Evolutionary conservation across 1,140 invertebrate genomes (phyloP).

Genomic region (Bacillus rossius): DNA sequence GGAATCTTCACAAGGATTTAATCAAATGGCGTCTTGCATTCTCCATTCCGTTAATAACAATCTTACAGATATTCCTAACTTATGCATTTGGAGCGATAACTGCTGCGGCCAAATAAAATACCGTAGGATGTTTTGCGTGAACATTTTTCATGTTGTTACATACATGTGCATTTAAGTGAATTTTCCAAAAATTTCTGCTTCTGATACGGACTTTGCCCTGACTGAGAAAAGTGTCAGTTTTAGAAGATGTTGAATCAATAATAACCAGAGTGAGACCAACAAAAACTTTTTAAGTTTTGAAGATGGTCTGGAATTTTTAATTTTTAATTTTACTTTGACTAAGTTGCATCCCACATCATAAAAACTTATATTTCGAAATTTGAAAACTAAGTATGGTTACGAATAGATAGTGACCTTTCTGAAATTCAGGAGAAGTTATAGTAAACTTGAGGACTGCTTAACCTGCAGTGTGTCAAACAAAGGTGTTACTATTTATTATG

Average conservation of each 20-base stretch:
- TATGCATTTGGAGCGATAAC: conserved; percentile 23
- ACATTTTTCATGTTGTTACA: conserved; percentile 15
- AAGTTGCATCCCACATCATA: too few species aligned
- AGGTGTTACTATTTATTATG: too few species aligned
- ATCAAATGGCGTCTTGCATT: too few species aligned
- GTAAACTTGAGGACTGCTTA: too few species aligned
- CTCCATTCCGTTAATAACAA: neutral
- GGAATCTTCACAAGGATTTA: too few species aligned
- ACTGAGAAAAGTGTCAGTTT: conserved; percentile 10
- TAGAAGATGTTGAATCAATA: conserved; percentile 8
- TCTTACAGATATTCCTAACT: conserved; percentile 2
- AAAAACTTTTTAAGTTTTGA: neutral
- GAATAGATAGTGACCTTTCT: too few species aligned
- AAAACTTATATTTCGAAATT: too few species aligned
- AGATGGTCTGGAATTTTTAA: too few species aligned
- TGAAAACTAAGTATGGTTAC: too few species aligned
- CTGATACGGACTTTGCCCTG: conserved; percentile 20
- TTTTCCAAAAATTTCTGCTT: conserved; percentile 20
- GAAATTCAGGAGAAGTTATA: too few species aligned
- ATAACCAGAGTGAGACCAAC: conserved; percentile 10
- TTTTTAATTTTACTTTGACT: too few species aligned
- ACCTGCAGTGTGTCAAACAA: too few species aligned
- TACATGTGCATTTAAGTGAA: conserved; percentile 9
- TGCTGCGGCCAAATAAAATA: conserved; percentile 24
- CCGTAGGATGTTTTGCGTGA: conserved; percentile 19